Percentiles rank a stretch among this genome's conserved stretches.
Conservation (phyloP, 2,797 vertebrate species). For the Megaceryle alcyon region DNA sequence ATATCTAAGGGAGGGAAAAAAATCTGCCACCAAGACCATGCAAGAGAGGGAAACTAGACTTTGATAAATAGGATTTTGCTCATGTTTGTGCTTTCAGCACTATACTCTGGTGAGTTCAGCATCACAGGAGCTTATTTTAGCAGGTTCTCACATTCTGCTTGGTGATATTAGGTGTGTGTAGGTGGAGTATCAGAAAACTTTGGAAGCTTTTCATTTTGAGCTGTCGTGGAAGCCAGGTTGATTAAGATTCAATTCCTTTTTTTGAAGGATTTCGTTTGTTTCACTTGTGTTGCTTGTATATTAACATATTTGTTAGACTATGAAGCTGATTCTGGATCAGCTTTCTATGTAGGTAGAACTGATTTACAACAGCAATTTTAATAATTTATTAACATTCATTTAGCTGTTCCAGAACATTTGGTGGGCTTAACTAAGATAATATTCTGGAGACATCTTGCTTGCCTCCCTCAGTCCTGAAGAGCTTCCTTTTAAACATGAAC, state of each 20-base stretch:
- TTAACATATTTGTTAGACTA: not conserved
- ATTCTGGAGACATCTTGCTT: not conserved
- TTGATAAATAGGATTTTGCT: not conserved
- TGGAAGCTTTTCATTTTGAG: not conserved
- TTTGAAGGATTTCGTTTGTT: not conserved
- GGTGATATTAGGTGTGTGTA: not conserved
- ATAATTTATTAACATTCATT: not conserved
- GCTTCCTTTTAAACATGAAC: not conserved
- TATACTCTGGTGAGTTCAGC: not conserved
- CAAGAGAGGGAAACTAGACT: not conserved
- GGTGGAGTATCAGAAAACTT: not conserved
- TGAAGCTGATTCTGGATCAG: accelerated
- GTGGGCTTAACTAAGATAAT: not conserved
- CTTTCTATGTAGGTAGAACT: not conserved
- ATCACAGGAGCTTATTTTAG: not conserved
- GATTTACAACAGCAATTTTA: not conserved
- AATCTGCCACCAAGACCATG: not conserved
- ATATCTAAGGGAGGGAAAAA: not conserved
- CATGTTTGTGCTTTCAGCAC: not conserved
- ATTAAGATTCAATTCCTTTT: not conserved
- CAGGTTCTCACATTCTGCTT: slow-evolving; percentile 3
- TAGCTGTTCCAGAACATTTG: not conserved
- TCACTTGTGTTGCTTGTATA: not conserved
- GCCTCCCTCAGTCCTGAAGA: not conserved
- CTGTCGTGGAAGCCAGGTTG: not conserved